Percentiles rank a stretch among this genome's conserved stretches.
Evolutionary conservation across 2,113 vertebrate species (phyloP).

Genomic region (Mormoops blainvillei): DNA sequence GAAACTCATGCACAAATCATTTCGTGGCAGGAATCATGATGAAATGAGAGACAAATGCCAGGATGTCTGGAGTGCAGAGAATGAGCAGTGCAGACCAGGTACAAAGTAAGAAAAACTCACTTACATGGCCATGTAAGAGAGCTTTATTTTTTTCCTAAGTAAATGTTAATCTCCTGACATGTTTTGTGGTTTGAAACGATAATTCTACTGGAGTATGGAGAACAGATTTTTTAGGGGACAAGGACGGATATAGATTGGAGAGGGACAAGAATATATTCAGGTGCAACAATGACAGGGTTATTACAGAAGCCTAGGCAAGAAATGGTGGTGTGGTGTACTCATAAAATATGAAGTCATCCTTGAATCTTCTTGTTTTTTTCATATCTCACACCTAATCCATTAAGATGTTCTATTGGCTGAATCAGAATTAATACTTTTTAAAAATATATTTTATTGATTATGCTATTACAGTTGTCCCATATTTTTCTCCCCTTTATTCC

Average conservation of each 20-base stretch:
- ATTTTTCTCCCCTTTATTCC: too few relatives aligned
- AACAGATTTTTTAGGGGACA: not conserved
- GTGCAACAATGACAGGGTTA: not conserved
- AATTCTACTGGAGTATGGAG: not conserved
- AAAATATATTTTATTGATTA: too few relatives aligned
- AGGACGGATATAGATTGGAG: not conserved
- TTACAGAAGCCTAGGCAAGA: not conserved
- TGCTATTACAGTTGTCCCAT: too few relatives aligned
- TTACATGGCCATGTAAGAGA: not conserved
- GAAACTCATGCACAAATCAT: not conserved
- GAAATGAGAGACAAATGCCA: not conserved
- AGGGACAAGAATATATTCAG: not conserved
- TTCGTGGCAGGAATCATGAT: not conserved
- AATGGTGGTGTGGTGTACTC: not conserved
- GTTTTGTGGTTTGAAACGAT: not conserved
- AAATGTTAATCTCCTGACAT: not conserved
- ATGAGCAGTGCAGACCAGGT: not conserved
- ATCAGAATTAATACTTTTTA: not conserved
- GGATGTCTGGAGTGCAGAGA: not conserved
- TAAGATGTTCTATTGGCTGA: not conserved
- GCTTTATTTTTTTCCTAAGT: not conserved
- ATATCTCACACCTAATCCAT: not conserved
- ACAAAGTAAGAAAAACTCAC: not conserved
- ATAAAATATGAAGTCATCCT: not conserved
- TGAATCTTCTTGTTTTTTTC: not conserved